phyloP scores from a whole-genome alignment of 2,113 vertebrate species.

The Oncorhynchus nerka region DNA sequence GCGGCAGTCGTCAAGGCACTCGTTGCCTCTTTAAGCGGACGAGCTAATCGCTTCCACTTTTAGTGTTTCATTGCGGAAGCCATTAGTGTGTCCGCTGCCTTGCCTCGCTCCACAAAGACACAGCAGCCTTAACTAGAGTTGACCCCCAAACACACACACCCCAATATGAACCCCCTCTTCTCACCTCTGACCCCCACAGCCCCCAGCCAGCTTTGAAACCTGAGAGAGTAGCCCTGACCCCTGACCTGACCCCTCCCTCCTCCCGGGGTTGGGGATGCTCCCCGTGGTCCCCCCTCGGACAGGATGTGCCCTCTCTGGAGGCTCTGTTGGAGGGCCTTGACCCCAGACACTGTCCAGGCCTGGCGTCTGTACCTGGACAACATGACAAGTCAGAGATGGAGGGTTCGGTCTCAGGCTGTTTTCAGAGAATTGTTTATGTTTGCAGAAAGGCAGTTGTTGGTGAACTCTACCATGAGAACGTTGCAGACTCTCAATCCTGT shows the following conservation, averaged over 20 bases:
- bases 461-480: too few relatives aligned
- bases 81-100: slow-evolving; percentile 47
- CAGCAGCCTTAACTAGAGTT: slow-evolving; percentile 55
- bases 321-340: slow-evolving; percentile 66
- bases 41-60: slow-evolving; percentile 73
- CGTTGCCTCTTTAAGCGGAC: slow-evolving; percentile 44
- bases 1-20: slow-evolving; percentile 29
- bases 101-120: slow-evolving; percentile 51
- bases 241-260: slow-evolving; percentile 57
- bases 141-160: slow-evolving; percentile 19
- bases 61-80: slow-evolving; percentile 70
- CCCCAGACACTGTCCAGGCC: slow-evolving; percentile 75
- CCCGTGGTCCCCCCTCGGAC: slow-evolving; percentile 54
- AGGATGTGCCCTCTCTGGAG: slow-evolving; percentile 69
- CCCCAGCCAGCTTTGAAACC: slow-evolving; percentile 71
- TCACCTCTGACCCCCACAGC: slow-evolving; percentile 53
- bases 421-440: too few relatives aligned
- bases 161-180: background rate
- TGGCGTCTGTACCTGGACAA: slow-evolving; percentile 53
- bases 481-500: too few relatives aligned
- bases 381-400: slow-evolving; percentile 16
- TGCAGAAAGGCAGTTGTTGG: too few relatives aligned
- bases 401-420: slow-evolving; percentile 11
- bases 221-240: slow-evolving; percentile 64
- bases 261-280: slow-evolving; percentile 55